Evolutionary conservation across 2,113 vertebrate species (phyloP), one percentile per base, ranked within the genome.

Genomic region (Sorex fumeus): DNA sequence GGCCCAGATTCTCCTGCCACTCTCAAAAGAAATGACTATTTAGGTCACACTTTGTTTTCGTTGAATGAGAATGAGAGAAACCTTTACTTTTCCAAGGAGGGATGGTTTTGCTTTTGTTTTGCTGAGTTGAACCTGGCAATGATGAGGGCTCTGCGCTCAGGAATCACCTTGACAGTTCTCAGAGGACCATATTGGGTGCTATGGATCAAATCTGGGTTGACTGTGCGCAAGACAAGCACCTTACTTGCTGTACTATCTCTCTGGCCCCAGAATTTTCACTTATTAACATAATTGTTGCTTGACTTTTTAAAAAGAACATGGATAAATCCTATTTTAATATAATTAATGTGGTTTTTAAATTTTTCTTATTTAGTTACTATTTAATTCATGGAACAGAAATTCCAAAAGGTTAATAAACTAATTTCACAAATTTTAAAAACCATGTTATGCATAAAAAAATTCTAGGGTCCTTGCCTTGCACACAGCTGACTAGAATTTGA

Each of bases 391-490:
- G 27, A 92, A 75, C 57, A 23, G 12, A 79, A 92, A 74, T 71
- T 75, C 16, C 30, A 76, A 88, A 95, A 88, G 66, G 80, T 70
- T 74, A 83, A 47, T 28, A 60, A 9, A 23, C 69, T 64, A 85
- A 36, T 64, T 85, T 90, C 82, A 27, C 13, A 45, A 74, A 74
- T 93, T 93, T 81, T 82, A 25, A 88, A 64, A 92, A 67, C 36
- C 83, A 47, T 10, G 66, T 71, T 93, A 43, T 88, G 8, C 47
- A 84, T 50, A 40, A 70, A 81, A 81, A 72, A 9, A 0, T 27
- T 92, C 23, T 92, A 34, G 43, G 50, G 50, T 18, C 11, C 16
- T 53, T 53, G 50, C 50, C 50, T 53, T 53, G 50, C 50, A 53
- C 16, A 18, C 50, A 53, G 16, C 11, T 18, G 50, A 11, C 50